Evolutionary conservation across 2,888 invertebrate genomes (phyloP).

Genomic region (Neelides folsomi): DNA sequence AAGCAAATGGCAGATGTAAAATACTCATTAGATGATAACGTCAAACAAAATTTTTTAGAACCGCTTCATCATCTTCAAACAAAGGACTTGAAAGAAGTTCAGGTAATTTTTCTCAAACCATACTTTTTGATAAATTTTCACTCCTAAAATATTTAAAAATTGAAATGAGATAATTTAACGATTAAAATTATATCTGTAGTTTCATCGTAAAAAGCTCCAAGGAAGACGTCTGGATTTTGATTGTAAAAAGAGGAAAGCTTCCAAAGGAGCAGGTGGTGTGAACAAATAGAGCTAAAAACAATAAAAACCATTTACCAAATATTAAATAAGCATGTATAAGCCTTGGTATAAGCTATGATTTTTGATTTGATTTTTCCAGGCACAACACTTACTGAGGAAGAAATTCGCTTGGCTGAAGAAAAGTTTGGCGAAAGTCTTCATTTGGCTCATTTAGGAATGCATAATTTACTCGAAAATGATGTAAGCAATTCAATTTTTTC

Average conservation of each 20-base stretch:
- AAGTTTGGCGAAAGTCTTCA: conserved; percentile 97
- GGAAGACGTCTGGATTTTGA: conserved; percentile 96
- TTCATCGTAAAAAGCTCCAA: conserved; percentile 98
- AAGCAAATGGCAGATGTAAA: conserved; percentile 98
- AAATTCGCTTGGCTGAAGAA: conserved; percentile 92
- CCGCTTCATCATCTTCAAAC: conserved; percentile 93
- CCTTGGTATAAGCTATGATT: background rate
- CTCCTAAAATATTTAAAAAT: background rate
- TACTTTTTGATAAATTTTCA: background rate
- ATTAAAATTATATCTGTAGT: conserved; percentile 48
- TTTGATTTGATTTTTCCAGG: background rate
- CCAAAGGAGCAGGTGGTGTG: conserved; percentile 58
- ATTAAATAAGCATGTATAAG: background rate
- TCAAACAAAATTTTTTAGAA: conserved; percentile 98
- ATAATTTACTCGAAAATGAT: conserved; percentile 94
- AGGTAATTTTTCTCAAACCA: conserved; percentile 54
- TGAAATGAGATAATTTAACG: background rate
- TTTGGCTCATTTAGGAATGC: conserved; percentile 97
- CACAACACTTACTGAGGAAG: conserved; percentile 70
- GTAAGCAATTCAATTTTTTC: conserved; percentile 46
- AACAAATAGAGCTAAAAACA: background rate
- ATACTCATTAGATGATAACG: conserved; percentile 96
- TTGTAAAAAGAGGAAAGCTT: conserved; percentile 93
- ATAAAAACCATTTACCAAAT: background rate
- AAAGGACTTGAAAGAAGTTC: conserved; percentile 98